Base-by-base conservation (phyloP, 2,113 vertebrate genomes). In the Glaucomys volans region DNA sequence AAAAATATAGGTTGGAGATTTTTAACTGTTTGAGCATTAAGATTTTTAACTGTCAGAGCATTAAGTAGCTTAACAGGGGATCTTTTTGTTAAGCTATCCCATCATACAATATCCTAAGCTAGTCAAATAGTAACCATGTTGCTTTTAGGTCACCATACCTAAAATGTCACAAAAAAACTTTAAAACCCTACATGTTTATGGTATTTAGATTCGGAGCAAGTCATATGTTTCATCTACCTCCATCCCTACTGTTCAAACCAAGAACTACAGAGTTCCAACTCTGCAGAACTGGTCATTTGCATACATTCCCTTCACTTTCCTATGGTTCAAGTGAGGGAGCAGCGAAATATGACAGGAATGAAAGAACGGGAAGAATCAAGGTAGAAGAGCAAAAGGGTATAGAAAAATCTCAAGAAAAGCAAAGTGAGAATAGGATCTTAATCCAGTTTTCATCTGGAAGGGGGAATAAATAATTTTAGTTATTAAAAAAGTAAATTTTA, bases 361-460 rank as follows among this genome's bases (percentile, higher is more conserved):
- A 96, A 92, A 82, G 47, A 95, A 80, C 57, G 75, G 92, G 66
- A 90, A 64, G 12, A 40, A 81, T 24, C 44, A 28, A 88, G 16
- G 18, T 7, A 57, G 18, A 75, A 89, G 20, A 94, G 22, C 16
- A 66, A 77, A 85, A 87, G 2, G 8, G 3, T 30, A 4, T n/a
- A 91, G 79, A 96, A 90, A 84, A 97, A 76, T 64, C 40, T 85
- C 50, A 95, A 76, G 32, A 94, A 76, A 10, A 81, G 30, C 40
- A 89, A 95, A 84, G 37, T 37, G 5, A 69, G 32, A 71, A 47
- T 47, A 87, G 44, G 22, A 75, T 18, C 71, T 83, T 93, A 95
- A 59, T 22, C 37, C 44, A 84, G 75, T 74, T 90, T 96, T 80
- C 50, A 80, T 24, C 28, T 71, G 20, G 10, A 87, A 76, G 35